Conservation (phyloP, 2,888 invertebrate species). For the Dryadula phaetusa region DNA sequence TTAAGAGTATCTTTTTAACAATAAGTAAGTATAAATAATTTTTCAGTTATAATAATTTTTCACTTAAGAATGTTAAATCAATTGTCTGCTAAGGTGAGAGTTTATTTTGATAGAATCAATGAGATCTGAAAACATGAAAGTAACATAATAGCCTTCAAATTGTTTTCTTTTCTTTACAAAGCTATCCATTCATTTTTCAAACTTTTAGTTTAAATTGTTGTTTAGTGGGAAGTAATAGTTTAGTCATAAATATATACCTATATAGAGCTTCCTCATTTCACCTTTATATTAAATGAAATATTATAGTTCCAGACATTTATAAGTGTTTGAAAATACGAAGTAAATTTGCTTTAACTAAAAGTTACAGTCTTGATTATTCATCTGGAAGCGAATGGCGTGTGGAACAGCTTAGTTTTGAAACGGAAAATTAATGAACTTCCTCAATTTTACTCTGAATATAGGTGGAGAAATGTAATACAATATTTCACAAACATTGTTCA, state of each 20-base stretch:
- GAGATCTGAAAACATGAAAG: too few relatives aligned
- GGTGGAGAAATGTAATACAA: constrained; percentile 38
- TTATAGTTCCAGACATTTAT: constrained; percentile 12
- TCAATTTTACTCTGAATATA: constrained; percentile 40
- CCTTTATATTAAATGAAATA: not conserved
- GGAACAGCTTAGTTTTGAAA: constrained; percentile 43
- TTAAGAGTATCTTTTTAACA: too few relatives aligned
- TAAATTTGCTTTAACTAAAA: constrained; percentile 44
- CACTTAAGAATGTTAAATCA: too few relatives aligned
- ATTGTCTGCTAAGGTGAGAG: too few relatives aligned
- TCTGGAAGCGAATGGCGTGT: constrained; percentile 43
- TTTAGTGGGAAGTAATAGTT: not conserved
- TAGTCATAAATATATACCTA: not conserved
- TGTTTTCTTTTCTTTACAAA: too few relatives aligned
- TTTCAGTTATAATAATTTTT: too few relatives aligned
- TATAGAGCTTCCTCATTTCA: not conserved
- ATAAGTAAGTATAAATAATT: too few relatives aligned
- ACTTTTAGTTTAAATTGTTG: not conserved
- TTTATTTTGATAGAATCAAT: too few relatives aligned
- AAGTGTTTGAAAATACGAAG: constrained; percentile 36
- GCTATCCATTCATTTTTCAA: too few relatives aligned
- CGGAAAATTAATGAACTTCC: constrained; percentile 46
- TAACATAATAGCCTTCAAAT: too few relatives aligned
- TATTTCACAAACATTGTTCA: constrained; percentile 40
- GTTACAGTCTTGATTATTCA: constrained; percentile 45